These are phyloP conservation scores for Sicus ferrugineus DNA, from an alignment of 2,888 invertebrate species.

Conservation along the genomic window DNA sequence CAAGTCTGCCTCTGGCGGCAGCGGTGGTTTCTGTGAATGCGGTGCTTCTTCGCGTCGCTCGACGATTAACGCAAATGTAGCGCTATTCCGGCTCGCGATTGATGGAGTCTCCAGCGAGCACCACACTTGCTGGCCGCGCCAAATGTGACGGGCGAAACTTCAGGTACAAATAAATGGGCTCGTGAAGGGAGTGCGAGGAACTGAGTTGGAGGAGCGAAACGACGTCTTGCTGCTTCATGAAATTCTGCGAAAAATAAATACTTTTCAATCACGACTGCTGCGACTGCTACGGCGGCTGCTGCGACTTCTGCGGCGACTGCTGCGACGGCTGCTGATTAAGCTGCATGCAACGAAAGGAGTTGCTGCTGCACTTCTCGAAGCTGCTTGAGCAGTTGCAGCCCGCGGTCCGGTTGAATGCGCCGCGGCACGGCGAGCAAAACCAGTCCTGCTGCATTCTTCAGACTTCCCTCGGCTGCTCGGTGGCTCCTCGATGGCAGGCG, in stretches of 20 bases:
- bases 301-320: neutral
- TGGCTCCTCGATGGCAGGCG: neutral
- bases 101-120: neutral
- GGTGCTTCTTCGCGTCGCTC: neutral
- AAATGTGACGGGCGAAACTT: no score
- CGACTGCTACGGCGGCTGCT: neutral
- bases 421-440: conserved; percentile 17
- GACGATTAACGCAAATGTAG: conserved; percentile 23
- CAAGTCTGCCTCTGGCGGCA: neutral
- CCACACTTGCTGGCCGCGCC: no score
- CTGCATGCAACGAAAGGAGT: no score
- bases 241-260: no score
- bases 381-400: neutral
- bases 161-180: no score
- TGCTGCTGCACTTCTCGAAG: neutral
- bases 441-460: conserved; percentile 35
- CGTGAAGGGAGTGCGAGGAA: neutral
- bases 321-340: no score
- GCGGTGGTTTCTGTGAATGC: neutral
- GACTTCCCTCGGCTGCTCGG: neutral
- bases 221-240: neutral
- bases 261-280: neutral
- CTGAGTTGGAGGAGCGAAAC: neutral
- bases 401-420: conserved; percentile 38
- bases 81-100: no score